phyloP scores from a whole-genome alignment of 2,888 invertebrate genomes.

The Drosophila anomalipes region DNA sequence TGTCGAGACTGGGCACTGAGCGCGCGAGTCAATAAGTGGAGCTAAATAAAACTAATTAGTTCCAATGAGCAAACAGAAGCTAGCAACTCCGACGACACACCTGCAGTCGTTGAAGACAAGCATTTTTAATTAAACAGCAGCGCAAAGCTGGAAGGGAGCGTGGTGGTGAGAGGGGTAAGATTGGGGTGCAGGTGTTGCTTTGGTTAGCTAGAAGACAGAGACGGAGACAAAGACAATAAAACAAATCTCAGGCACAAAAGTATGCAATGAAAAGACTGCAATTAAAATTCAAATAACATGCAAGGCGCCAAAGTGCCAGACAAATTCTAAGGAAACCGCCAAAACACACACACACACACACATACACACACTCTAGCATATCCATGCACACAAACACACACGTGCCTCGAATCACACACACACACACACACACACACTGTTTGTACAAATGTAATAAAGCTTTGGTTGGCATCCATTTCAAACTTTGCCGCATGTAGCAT shows the following conservation, averaged over 20 bases:
- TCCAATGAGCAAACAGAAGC: constrained; percentile 70
- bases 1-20: constrained; percentile 22
- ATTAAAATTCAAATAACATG: constrained; percentile 81
- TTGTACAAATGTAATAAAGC: constrained; percentile 74
- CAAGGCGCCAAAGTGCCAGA: constrained; percentile 64
- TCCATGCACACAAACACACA: constrained; percentile 15
- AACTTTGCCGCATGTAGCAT: constrained; percentile 55
- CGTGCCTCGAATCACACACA: constrained; percentile 46
- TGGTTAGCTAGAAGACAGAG: background rate
- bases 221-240: constrained; percentile 36
- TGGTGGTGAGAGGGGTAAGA: background rate
- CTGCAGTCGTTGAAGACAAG: constrained; percentile 43
- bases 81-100: constrained; percentile 38
- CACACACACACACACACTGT: constrained; percentile 7
- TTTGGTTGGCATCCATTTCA: constrained; percentile 66
- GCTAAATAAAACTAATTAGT: constrained; percentile 78
- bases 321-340: constrained; percentile 74
- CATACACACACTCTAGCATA: constrained; percentile 31
- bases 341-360: constrained; percentile 35
- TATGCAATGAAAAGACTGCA: constrained; percentile 77
- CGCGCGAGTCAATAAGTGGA: constrained; percentile 64
- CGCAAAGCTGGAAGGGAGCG: background rate
- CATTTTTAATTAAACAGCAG: constrained; percentile 76
- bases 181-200: background rate
- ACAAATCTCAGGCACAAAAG: constrained; percentile 55